phyloP scores from a whole-genome alignment of 23 tunicate genomes.

The Styela clava region DNA sequence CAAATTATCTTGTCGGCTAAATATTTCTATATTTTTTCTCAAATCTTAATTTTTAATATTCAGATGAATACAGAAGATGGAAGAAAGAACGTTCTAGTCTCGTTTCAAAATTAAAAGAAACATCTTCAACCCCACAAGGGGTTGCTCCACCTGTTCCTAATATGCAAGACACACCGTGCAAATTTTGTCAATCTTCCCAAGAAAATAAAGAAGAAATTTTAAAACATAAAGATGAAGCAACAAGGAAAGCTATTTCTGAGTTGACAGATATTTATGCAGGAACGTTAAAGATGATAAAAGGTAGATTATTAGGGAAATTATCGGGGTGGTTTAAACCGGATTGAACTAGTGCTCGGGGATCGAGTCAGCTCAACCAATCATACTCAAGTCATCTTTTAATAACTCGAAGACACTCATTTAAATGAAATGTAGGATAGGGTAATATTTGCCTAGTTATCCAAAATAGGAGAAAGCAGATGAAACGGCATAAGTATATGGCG shows the following conservation, averaged over 20 bases:
- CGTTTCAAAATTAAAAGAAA: slow-evolving; percentile 18
- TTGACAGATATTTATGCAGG: slow-evolving; percentile 15
- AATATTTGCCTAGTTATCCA: no score
- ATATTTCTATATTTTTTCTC: no score
- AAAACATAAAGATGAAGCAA: slow-evolving; percentile 16
- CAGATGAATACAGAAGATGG: slow-evolving; percentile 89
- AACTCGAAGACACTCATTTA: background rate
- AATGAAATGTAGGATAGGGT: background rate
- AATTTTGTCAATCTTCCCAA: slow-evolving; percentile 5
- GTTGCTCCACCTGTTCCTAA: background rate
- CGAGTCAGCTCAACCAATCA: no score
- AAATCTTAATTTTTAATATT: no score
- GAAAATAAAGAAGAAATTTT: slow-evolving; percentile 5
- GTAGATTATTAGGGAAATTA: slow-evolving; percentile 1
- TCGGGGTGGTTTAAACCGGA: background rate
- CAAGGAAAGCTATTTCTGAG: slow-evolving; percentile 22
- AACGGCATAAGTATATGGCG: no score
- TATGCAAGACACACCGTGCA: slow-evolving; percentile 3
- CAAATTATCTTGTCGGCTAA: no score
- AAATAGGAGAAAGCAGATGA: no score
- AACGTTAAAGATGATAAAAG: slow-evolving; percentile 19
- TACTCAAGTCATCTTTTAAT: no score
- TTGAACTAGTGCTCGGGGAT: no score
- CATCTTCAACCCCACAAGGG: background rate
- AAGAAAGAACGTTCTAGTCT: slow-evolving; percentile 59